phyloP scores from a whole-genome alignment of 1,140 invertebrate species.

The Drosophila bifasciata region DNA sequence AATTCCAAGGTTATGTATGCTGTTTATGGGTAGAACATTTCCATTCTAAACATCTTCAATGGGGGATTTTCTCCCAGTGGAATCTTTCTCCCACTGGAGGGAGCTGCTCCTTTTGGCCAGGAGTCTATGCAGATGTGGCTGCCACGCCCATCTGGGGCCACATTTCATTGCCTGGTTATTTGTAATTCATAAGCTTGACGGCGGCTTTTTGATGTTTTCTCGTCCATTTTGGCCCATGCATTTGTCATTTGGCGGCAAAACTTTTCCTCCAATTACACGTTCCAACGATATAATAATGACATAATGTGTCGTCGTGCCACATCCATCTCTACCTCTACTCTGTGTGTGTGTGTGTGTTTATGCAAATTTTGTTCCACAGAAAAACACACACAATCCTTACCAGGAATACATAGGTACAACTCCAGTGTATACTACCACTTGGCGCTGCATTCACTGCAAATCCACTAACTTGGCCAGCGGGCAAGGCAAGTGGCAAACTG shows the following conservation, averaged over 20 bases:
- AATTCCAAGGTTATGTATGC: neutral
- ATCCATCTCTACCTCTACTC: slow-evolving; percentile 6
- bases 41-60: neutral
- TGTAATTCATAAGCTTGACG: slow-evolving; percentile 79
- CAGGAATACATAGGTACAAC: slow-evolving; percentile 1
- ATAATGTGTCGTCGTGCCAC: slow-evolving; percentile 57
- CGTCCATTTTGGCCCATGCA: slow-evolving; percentile 58
- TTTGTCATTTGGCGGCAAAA: slow-evolving; percentile 80
- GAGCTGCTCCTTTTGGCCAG: slow-evolving; percentile 13
- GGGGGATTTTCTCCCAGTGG: slow-evolving; percentile 14
- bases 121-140: slow-evolving; percentile 61
- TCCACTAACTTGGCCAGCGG: slow-evolving; percentile 30
- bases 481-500: slow-evolving; percentile 45
- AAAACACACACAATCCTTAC: slow-evolving; percentile 14
- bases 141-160: slow-evolving; percentile 55
- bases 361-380: slow-evolving; percentile 32
- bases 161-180: slow-evolving; percentile 58
- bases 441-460: slow-evolving; percentile 1
- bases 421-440: slow-evolving; percentile 13
- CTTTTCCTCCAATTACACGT: slow-evolving; percentile 77
- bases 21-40: neutral
- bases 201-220: slow-evolving; percentile 59
- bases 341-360: slow-evolving; percentile 22
- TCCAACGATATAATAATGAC: slow-evolving; percentile 80
- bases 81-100: slow-evolving; percentile 12